Evolutionary conservation across 92 coral and sea anemone species (phyloP), one percentile per base, ranked within the genome.

Genomic region (Porites cylindrica): DNA sequence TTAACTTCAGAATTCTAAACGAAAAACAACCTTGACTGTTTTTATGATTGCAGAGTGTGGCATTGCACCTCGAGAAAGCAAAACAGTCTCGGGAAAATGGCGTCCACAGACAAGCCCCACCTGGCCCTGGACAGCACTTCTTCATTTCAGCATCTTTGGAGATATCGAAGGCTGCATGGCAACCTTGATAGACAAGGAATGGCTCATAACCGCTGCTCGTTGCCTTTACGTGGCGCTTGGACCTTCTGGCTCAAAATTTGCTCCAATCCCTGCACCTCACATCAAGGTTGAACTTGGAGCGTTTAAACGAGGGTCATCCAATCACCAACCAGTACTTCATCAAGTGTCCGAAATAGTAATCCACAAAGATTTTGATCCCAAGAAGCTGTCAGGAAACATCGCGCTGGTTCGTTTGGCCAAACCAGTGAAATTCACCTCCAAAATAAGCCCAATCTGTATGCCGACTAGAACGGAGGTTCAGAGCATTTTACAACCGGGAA

Each of bases 121-220:
- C 70, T 95, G 98, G 99, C 99, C 99, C 32, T 96, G 99, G 99
- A 78, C 93, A 20, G 98, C 92, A 1, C 86, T 95, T 59, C 90
- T 96, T 76, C 93, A 93, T 82, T 88, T 93, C 73, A 76, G 89
- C 74, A 72, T 88, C 66, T 90, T 82, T 80, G 92, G 92, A 13
- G 89, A 88, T 67, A 86, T 92, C 19, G 95, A 90, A 63, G 98
- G 98, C 72, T 94, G 97, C 74, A 90, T 96, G 96, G 99, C 98
- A 50, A 92, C 98, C 43, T 85, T 96, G 50, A 89, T 96, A 10
- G 95, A 92, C 90, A 88, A 93, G 61, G 87, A 96, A 75, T 96
- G 98, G 98, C 90, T 96, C 53, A 76, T 96, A 53, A 93, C 97
- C 24, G 88, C 96, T 5, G 90, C 95, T 4, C 95, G 93, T 70